Percentiles rank a stretch among this genome's conserved stretches.
Evolutionary conservation across 2,797 vertebrate genomes (phyloP).

Genomic region (Thamnophis elegans): DNA sequence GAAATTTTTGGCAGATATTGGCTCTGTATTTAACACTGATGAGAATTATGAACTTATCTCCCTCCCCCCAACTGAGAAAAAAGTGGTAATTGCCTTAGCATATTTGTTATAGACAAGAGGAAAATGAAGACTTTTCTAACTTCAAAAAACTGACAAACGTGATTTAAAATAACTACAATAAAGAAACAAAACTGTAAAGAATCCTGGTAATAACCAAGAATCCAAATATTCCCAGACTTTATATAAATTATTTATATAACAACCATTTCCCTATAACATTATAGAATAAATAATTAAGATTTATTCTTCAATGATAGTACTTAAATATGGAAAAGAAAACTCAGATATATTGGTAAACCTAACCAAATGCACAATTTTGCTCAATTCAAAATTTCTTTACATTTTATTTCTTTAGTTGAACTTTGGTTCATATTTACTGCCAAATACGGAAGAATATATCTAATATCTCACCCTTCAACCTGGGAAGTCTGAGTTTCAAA

Average conservation of each 20-base stretch:
- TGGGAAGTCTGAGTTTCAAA: slow-evolving; percentile 65
- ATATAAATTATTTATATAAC: neutral
- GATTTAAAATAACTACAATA: neutral
- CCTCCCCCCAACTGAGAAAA: neutral
- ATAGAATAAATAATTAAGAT: neutral
- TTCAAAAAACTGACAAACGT: neutral
- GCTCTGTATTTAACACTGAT: neutral
- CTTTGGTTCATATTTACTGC: neutral
- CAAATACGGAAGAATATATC: slow-evolving; percentile 21
- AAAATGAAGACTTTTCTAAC: neutral
- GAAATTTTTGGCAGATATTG: neutral
- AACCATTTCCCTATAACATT: neutral
- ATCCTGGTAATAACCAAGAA: neutral
- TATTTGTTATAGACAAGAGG: neutral
- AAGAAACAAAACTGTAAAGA: neutral
- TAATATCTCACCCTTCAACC: slow-evolving; percentile 72
- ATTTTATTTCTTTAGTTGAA: neutral
- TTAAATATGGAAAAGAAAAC: neutral
- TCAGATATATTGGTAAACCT: neutral
- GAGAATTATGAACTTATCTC: neutral
- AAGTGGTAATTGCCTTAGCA: neutral
- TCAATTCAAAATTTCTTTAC: neutral
- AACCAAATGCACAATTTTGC: neutral
- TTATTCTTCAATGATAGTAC: neutral
- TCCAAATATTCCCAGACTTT: neutral